phyloP scores from a whole-genome alignment of 23 tunicate species.

The Styela plicata region DNA sequence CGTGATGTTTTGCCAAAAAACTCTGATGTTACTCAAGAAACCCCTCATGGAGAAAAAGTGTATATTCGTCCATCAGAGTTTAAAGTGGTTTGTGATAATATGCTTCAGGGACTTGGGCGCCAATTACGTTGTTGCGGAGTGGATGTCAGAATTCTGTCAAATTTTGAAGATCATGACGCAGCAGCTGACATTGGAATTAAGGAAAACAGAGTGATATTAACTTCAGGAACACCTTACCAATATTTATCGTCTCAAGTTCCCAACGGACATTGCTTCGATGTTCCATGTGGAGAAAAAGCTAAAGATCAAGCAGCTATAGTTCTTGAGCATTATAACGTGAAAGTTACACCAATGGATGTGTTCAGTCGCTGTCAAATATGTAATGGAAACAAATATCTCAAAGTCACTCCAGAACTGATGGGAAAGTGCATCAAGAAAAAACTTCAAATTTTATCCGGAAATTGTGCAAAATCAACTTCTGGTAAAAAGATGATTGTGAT shows the following conservation, averaged over 20 bases:
- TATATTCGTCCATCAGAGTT: conserved; percentile 35
- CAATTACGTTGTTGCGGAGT: conserved; percentile 72
- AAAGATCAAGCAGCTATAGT: conserved; percentile 55
- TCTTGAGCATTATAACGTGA: conserved; percentile 51
- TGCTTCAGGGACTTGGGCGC: conserved; percentile 74
- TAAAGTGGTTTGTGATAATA: conserved; percentile 74
- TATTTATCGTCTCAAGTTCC: conserved; percentile 63
- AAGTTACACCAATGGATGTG: conserved; percentile 48
- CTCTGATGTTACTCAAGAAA: neutral
- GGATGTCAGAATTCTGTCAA: conserved; percentile 50
- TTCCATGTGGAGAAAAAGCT: conserved; percentile 58
- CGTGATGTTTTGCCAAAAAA: too few species aligned
- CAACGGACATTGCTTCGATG: conserved; percentile 47
- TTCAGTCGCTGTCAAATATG: conserved; percentile 82
- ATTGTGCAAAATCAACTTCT: neutral
- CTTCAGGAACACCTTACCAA: conserved; percentile 57
- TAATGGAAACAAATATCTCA: conserved; percentile 59
- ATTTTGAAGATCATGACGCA: conserved; percentile 47
- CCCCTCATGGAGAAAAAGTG: neutral
- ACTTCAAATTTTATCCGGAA: neutral
- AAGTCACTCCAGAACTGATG: conserved; percentile 43
- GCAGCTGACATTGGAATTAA: conserved; percentile 41
- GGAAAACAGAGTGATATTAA: conserved; percentile 53
- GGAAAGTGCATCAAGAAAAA: conserved; percentile 15
- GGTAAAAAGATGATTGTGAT: conserved; percentile 33